A percentile compares a stretch with the other conserved stretches of the same genome.
Conservation (phyloP, 2,888 invertebrate genomes). For the Anarsia innoxiella region DNA sequence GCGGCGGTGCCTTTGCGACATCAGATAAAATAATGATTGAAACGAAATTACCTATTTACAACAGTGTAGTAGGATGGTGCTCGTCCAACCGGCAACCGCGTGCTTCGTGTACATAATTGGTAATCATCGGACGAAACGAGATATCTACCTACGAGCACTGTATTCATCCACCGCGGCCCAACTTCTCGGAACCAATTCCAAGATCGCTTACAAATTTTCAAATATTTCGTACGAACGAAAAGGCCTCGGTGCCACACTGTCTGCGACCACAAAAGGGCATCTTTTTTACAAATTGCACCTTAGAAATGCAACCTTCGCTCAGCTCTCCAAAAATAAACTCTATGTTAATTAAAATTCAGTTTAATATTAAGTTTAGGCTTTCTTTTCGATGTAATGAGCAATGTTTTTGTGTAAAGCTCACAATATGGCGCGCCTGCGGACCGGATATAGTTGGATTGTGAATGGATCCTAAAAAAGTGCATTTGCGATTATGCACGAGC, state of each 20-base stretch:
- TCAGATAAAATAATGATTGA: constrained; percentile 8
- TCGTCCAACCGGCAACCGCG: constrained; percentile 3
- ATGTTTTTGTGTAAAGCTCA: constrained; percentile 53
- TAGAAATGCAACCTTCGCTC: constrained; percentile 51
- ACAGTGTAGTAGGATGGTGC: constrained; percentile 5
- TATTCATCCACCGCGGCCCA: constrained; percentile 24
- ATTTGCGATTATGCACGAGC: constrained; percentile 71
- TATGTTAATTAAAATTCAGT: constrained; percentile 29
- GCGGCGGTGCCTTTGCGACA: constrained; percentile 2
- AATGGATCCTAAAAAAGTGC: constrained; percentile 56
- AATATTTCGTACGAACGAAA: constrained; percentile 57
- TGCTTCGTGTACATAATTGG: constrained; percentile 10
- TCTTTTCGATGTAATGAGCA: constrained; percentile 45
- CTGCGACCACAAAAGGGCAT: constrained; percentile 64
- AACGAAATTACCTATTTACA: constrained; percentile 15
- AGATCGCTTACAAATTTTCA: constrained; percentile 41
- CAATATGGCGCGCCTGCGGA: constrained; percentile 51
- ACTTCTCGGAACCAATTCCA: constrained; percentile 58
- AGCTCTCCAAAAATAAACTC: constrained; percentile 32
- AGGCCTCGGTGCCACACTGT: constrained; percentile 66
- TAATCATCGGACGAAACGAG: constrained; percentile 9
- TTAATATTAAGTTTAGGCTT: constrained; percentile 26
- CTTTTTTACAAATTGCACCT: constrained; percentile 56
- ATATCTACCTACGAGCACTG: neutral
- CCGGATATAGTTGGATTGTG: constrained; percentile 64